Evolutionary conservation across 2,113 vertebrate genomes (phyloP), one percentile per base, ranked within the genome.

Genomic region (Delphinus delphis): DNA sequence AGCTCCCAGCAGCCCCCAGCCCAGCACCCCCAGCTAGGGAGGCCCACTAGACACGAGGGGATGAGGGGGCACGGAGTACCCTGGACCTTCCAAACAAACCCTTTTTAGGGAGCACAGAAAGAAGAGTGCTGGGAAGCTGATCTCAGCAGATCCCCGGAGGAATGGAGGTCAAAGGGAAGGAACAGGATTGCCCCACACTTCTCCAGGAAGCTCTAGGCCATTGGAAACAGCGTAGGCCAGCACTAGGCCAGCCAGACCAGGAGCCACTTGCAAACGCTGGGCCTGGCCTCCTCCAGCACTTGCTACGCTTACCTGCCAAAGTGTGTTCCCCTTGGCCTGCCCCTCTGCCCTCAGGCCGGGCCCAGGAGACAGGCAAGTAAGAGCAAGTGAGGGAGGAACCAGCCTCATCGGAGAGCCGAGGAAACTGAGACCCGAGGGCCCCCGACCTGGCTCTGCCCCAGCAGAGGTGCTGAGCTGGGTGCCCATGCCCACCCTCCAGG

Each of bases 161-260:
- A 84, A 96, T 79, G 74, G 97, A 93, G 97, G 98, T 92, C 38
- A 97, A 97, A 97, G 97, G 95, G 97, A 67, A 96, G 88, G 62
- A 23, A 15, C 2, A 1, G 38, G 50, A 74, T 97, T 97, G 89
- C 97, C 91, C 89, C 97, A 97, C 58, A 33, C 79, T 58, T 50
- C 96, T 85, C 85, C 68, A 80, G 92, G 79, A 96, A 89, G 50
- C 79, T 60, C 88, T 20, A 81, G 63, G 65, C 97, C 79, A 50
- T 6, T 79, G 89, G 79, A 95, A 95, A 71, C 47, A 60, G 15
- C 3, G 1, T 60, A 62, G 90, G 79, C 96, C 26, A 3, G 93
- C 96, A 82, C 71, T 2, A 7, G 76, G 88, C 93, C 97, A 89
- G 41, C 6, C 0, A 14, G 53, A 86, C 63, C 38, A 31, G 84